Base-by-base conservation (phyloP, 37 sponge, comb jelly and placozoan species). In the Ephydatia muelleri region DNA sequence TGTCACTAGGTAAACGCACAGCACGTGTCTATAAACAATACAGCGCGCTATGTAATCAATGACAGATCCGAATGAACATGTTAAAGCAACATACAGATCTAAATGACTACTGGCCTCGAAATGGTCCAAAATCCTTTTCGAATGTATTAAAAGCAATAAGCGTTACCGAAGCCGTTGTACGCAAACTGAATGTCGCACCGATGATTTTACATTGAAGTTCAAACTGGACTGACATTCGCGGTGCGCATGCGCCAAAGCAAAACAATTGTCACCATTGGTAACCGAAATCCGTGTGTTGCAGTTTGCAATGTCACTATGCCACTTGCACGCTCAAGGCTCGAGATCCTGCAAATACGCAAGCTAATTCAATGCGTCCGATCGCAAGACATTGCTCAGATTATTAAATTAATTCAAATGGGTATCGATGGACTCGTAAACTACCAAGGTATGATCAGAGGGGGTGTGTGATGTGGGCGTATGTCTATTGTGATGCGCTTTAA, bases 261-360 rank as follows among this genome's bases (percentile, higher is more conserved):
- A 27, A 69, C 70, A 69, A 31, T 11, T 3, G 31, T 72, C 73
- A 32, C 73, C 73, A 35, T 72, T 35, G 16, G 73, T 72, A 26
- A 35, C 33, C 11, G 73, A 21, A 6, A 57, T 57, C 16, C 47
- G 4, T 43, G 47, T 43, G 57, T 57, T 57, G 57, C 57, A 57
- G 8, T 4, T 43, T 57, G 73, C 11, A 32, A 40, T n/a, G 83
- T 37, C 6, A 47, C 25, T 66, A 98, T 98, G 99, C 93, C 99
- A 30, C 49, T 88, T 32, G 99, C 93, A 2, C 57, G 64, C 37
- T 69, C 66, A 68, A 87, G 93, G 12, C 89, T 99, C 23, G 97
- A 96, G 74, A 36, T 97, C 30, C 69, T 99, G 75, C 99, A 99
- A 82, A 88, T 93, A 26, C 77, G 94, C 47, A 99, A 99, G 83